A percentile compares a stretch with the other conserved stretches of the same genome.
phyloP scores from a whole-genome alignment of 2,888 invertebrate species.

The Temnothorax rugatulus region DNA sequence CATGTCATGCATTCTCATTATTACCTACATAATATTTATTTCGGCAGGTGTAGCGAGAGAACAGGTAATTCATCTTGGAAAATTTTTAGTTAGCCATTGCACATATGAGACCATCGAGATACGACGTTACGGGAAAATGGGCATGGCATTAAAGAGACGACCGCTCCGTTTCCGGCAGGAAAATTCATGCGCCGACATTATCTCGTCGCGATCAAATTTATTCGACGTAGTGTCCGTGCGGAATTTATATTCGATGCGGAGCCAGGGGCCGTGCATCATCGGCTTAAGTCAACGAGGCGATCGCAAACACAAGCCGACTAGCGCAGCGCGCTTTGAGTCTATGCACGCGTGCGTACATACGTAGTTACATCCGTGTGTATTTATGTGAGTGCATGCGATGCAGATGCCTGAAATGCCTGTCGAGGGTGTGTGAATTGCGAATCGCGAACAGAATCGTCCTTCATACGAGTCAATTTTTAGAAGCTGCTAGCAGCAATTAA shows the following conservation, averaged over 20 bases:
- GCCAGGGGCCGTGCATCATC: conserved; percentile 72
- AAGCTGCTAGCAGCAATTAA: neutral
- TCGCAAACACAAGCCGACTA: conserved; percentile 71
- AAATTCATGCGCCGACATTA: conserved; percentile 67
- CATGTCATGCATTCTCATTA: neutral
- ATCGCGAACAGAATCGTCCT: neutral
- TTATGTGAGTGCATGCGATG: conserved; percentile 20
- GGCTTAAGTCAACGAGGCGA: conserved; percentile 75
- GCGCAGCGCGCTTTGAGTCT: conserved; percentile 42
- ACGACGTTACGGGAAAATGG: neutral
- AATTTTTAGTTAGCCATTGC: neutral
- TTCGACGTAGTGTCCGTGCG: conserved; percentile 63
- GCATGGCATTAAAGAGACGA: conserved; percentile 9
- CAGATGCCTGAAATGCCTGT: neutral
- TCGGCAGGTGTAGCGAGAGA: neutral
- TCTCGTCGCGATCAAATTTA: conserved; percentile 71
- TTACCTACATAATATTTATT: conserved; percentile 11
- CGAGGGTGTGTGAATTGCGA: neutral
- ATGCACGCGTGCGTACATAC: conserved; percentile 18
- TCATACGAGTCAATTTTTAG: neutral
- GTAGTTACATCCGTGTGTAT: neutral
- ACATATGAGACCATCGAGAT: neutral
- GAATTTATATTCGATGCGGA: conserved; percentile 73
- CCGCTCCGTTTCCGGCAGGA: conserved; percentile 44
- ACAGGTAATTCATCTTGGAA: neutral